Conservation (phyloP, 2,113 vertebrate genomes). For the Periophthalmodon schlosseri region DNA sequence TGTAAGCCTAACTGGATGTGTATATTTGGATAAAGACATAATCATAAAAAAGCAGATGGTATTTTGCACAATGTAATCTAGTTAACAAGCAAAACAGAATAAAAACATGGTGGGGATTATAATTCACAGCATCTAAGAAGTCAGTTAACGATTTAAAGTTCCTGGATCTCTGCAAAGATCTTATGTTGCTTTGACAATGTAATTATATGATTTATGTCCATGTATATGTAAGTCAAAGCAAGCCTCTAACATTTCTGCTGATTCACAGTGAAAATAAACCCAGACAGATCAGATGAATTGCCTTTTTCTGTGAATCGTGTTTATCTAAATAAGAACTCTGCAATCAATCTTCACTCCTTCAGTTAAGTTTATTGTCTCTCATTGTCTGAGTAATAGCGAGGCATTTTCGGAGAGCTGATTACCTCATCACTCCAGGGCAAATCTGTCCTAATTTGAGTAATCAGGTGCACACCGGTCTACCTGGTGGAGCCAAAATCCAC, state of each 20-base stretch:
- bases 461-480: conserved; percentile 42
- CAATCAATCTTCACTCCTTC: conserved; percentile 74
- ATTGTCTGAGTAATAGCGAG: conserved; percentile 67
- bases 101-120: not conserved
- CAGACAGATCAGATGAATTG: conserved; percentile 73
- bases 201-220: conserved; percentile 74
- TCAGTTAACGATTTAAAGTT: conserved; percentile 10
- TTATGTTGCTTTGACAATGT: conserved; percentile 62
- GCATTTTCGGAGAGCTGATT: conserved; percentile 64
- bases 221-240: conserved; percentile 57
- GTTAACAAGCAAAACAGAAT: not conserved
- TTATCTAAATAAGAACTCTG: conserved; percentile 74
- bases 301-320: conserved; percentile 68
- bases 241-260: conserved; percentile 56
- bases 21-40: no score
- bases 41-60: no score
- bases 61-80: not conserved
- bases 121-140: conserved; percentile 7
- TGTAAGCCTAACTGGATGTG: not conserved
- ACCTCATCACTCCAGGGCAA: conserved; percentile 61
- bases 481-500: conserved; percentile 49
- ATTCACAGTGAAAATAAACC: conserved; percentile 64
- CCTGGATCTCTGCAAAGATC: conserved; percentile 41
- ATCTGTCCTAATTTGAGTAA: conserved; percentile 57
- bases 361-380: conserved; percentile 70